A percentile compares a stretch with the other conserved stretches of the same genome.
Evolutionary conservation across 2,888 invertebrate genomes (phyloP).

Genomic region (Tridacna gigas): DNA sequence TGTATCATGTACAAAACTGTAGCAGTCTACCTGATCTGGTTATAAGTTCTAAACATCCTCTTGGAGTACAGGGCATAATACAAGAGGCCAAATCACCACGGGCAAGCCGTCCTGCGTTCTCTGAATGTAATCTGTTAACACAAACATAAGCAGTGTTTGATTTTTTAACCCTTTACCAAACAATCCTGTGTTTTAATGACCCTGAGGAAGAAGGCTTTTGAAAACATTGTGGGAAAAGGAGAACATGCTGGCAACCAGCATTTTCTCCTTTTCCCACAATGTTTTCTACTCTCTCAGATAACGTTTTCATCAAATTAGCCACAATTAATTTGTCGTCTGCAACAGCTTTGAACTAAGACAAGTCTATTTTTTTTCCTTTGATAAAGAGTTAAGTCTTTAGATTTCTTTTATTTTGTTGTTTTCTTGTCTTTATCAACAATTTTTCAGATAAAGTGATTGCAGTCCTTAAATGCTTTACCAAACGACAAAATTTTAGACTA

Average conservation of each 20-base stretch:
- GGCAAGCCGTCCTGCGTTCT: conserved; percentile 96
- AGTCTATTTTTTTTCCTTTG: too few relatives aligned
- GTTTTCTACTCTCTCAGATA: not conserved
- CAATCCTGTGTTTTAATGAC: not conserved
- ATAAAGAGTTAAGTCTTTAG: too few relatives aligned
- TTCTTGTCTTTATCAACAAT: too few relatives aligned
- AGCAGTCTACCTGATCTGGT: conserved; percentile 87
- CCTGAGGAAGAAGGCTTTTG: not conserved
- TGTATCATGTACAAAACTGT: too few relatives aligned
- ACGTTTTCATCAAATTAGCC: too few relatives aligned
- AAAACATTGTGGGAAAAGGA: not conserved
- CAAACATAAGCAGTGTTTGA: not conserved
- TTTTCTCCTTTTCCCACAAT: conserved; percentile 2
- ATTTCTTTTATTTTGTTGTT: too few relatives aligned
- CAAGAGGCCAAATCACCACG: conserved; percentile 93
- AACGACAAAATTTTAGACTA: too few relatives aligned
- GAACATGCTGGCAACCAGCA: not conserved
- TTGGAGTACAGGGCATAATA: conserved; percentile 98
- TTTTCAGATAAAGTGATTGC: too few relatives aligned
- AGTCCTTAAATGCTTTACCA: too few relatives aligned
- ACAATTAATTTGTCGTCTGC: too few relatives aligned
- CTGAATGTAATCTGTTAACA: conserved; percentile 89
- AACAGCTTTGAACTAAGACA: too few relatives aligned
- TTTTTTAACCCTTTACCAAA: not conserved
- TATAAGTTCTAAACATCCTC: conserved; percentile 96